Base-by-base conservation (phyloP, 2,113 vertebrate genomes). In the Trogon surrucura region DNA sequence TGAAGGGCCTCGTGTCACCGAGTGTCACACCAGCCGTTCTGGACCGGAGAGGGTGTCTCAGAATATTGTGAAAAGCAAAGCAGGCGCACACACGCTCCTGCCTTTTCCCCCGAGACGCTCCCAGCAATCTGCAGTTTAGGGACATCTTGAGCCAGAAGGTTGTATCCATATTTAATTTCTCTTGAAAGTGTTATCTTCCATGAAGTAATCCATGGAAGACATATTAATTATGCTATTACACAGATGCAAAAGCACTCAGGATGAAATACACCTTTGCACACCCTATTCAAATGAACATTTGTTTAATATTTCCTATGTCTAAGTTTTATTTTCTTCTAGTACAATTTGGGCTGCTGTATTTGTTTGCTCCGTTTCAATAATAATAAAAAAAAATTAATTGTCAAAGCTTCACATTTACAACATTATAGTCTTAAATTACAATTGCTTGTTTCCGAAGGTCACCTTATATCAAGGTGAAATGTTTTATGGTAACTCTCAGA, bases 111-210 rank as follows among this genome's bases (percentile, higher is more conserved):
- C 34, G 91, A 64, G 92, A 79, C 56, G 6, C 47, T 51, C 13
- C 69, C 36, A 93, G 69, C 92, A 91, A 16, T 85, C 95, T 93
- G 85, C 92, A 88, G 41, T 58, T 83, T 25, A 71, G 95, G 94
- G 94, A 86, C 44, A 44, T 86, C 82, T 73, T 80, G 60, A 95
- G 94, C 80, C 95, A 95, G 91, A 88, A 91, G 85, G 82, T 88
- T 94, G 69, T 62, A 80, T 88, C 91, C 91, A 41, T 86, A 60
- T 95, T 95, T 92, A 91, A 95, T 95, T 93, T 65, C 69, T 86
- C 60, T 65, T 67, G 56, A 26, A 95, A 62, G 51, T 78, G 54
- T 88, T 96, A 26, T 91, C 58, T 61, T 61, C 75, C 75, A 29
- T 60, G 80, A 71, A 92, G 77, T 36, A 94, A 91, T 58, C 93